These are phyloP conservation scores for Eulacestoma nigropectus DNA, from an alignment of 2,113 vertebrate genomes.

Conservation along the genomic window DNA sequence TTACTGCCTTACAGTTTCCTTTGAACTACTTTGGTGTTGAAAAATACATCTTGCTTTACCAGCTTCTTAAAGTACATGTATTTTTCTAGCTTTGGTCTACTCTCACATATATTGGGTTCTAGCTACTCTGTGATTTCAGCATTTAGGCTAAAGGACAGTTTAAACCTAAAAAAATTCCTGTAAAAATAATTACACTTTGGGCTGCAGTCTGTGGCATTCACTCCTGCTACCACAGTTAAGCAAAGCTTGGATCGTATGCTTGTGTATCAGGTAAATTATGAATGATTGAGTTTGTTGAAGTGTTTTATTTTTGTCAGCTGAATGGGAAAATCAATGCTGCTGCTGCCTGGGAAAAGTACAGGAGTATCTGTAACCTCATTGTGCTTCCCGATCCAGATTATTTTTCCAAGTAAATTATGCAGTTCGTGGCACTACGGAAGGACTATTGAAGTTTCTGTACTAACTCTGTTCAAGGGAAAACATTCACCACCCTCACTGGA, in stretches of 20 bases:
- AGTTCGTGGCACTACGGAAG: background rate
- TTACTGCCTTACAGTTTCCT: background rate
- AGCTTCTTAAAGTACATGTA: background rate
- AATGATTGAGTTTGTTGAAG: background rate
- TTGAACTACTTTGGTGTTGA: background rate
- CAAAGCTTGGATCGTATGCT: rapidly evolving
- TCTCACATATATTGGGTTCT: background rate
- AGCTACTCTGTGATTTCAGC: background rate
- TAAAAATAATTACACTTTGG: background rate
- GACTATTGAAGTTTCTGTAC: background rate
- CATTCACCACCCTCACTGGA: background rate
- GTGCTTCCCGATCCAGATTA: background rate
- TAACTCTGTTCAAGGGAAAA: background rate
- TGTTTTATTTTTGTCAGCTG: background rate
- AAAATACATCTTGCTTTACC: background rate
- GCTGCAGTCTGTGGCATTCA: background rate
- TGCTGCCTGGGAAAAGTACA: background rate
- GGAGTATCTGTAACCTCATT: background rate
- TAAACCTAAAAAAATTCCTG: background rate
- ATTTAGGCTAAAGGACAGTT: background rate
- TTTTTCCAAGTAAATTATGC: background rate
- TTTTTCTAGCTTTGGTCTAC: background rate
- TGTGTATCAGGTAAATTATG: background rate
- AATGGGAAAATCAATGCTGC: background rate
- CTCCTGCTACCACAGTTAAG: background rate